Evolutionary conservation across 2,797 vertebrate species (phyloP).

Genomic region (Rhinella marina): DNA sequence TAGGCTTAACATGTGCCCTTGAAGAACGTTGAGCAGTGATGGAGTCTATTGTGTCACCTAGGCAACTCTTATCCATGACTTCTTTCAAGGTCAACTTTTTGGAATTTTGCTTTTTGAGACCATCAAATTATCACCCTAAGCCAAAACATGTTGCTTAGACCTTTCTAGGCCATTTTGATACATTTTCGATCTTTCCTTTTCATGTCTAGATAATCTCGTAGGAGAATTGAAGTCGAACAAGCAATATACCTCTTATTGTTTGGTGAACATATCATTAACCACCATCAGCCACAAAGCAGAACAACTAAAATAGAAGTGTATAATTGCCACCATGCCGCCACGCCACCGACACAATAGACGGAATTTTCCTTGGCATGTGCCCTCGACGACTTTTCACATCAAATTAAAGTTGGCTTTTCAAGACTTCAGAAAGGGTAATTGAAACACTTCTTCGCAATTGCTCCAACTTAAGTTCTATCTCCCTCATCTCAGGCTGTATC

Average conservation of each 20-base stretch:
- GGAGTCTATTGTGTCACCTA: background rate
- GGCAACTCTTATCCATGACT: slow-evolving; percentile 10
- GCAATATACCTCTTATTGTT: background rate
- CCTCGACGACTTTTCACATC: slow-evolving; percentile 66
- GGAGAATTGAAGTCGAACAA: background rate
- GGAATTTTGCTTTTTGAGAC: background rate
- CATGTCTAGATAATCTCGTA: slow-evolving; percentile 5
- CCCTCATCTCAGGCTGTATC: slow-evolving; percentile 68
- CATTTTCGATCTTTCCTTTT: background rate
- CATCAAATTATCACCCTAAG: slow-evolving; percentile 16
- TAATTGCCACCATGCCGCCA: slow-evolving; percentile 6
- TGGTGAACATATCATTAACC: slow-evolving; percentile 29
- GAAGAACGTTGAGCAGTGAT: background rate
- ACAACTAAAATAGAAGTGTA: background rate
- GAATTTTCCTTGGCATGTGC: slow-evolving; percentile 61
- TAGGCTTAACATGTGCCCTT: slow-evolving; percentile 9
- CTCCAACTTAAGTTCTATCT: slow-evolving; percentile 68
- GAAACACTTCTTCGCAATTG: slow-evolving; percentile 73
- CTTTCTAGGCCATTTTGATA: background rate
- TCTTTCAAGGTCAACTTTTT: background rate
- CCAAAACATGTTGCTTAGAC: background rate
- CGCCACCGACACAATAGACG: slow-evolving; percentile 33
- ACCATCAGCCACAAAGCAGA: slow-evolving; percentile 2
- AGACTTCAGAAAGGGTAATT: slow-evolving; percentile 68
- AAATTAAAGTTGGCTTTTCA: slow-evolving; percentile 71